These are phyloP conservation scores for Sebastes vulpes DNA, from an alignment of 2,797 vertebrate genomes.

Conservation along the genomic window DNA sequence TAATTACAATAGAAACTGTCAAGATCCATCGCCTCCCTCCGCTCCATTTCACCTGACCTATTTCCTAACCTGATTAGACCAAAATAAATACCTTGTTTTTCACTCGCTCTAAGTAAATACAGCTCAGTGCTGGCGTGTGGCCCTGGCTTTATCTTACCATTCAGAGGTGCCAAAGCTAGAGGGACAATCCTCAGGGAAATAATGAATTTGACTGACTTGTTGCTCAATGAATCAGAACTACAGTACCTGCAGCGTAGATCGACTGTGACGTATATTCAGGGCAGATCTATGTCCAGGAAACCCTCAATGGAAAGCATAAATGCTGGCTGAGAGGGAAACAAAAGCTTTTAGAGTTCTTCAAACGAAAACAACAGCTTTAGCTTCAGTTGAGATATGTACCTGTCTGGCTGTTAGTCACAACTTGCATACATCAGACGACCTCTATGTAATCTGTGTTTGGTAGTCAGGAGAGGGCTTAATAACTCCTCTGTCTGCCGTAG, in stretches of 20 bases:
- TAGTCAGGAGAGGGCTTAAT: slow-evolving; percentile 39
- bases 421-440: slow-evolving; percentile 4
- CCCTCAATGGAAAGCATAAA: background rate
- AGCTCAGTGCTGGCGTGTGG: background rate
- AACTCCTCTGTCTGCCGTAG: slow-evolving; percentile 1
- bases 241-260: background rate
- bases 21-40: slow-evolving; percentile 3
- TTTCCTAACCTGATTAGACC: slow-evolving; percentile 65
- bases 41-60: slow-evolving; percentile 61
- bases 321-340: background rate
- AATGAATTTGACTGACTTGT: background rate
- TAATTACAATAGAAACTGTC: slow-evolving; percentile 10
- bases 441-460: slow-evolving; percentile 44
- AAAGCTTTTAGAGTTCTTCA: background rate
- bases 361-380: background rate
- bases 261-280: background rate
- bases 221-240: background rate
- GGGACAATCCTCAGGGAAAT: background rate
- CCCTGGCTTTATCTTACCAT: slow-evolving; percentile 20
- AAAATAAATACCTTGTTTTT: slow-evolving; percentile 47
- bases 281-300: background rate
- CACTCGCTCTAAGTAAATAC: slow-evolving; percentile 6
- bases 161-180: background rate
- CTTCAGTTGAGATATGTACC: background rate
- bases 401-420: background rate